Conservation (phyloP, 1,140 invertebrate genomes). For the Ditylenchus dipsaci region DNA sequence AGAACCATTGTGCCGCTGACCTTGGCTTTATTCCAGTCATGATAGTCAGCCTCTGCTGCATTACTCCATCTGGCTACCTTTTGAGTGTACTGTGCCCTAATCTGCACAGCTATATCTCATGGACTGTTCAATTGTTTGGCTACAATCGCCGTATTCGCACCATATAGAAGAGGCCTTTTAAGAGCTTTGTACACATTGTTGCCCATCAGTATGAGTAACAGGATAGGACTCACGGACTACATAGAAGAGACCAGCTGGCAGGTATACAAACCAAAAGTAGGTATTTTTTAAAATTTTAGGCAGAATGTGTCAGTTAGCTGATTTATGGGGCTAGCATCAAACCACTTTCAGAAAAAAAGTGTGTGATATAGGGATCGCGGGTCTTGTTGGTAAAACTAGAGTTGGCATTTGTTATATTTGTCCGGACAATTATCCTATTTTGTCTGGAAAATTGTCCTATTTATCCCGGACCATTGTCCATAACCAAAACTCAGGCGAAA, state of each 20-base stretch:
- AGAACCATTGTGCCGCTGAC: not conserved
- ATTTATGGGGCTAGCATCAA: no score
- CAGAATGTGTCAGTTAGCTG: no score
- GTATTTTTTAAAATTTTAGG: not conserved
- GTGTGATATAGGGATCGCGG: no score
- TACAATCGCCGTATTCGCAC: constrained; percentile 6
- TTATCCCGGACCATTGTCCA: no score
- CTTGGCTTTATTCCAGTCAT: constrained; percentile 17
- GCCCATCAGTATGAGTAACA: not conserved
- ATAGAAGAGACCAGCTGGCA: not conserved
- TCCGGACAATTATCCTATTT: no score
- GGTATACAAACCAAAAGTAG: not conserved
- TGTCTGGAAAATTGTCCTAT: no score
- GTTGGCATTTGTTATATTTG: no score
- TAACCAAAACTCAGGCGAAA: no score
- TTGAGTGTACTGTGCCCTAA: constrained; percentile 6
- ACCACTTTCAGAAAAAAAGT: no score
- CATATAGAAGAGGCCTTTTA: constrained; percentile 12
- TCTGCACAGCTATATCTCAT: constrained; percentile 5
- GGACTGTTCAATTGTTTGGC: not conserved
- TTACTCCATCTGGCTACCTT: not conserved
- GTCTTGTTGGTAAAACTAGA: no score
- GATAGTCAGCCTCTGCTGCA: constrained; percentile 16
- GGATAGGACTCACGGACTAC: constrained; percentile 1
- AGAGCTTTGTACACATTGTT: not conserved